phyloP scores from a whole-genome alignment of 2,797 vertebrate genomes.

The Siniperca obscura region DNA sequence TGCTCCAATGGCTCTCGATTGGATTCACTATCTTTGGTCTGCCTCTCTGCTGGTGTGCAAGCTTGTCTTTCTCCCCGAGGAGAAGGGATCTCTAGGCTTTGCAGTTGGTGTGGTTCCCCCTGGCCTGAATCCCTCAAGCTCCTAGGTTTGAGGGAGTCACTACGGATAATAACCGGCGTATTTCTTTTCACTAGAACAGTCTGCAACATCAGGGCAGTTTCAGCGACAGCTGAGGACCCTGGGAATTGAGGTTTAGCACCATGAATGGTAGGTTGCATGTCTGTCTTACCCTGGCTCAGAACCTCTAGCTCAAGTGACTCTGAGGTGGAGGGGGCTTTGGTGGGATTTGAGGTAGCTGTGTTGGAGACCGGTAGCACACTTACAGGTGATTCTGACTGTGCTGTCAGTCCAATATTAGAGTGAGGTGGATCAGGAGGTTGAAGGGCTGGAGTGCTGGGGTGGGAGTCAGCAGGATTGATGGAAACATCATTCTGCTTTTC shows the following conservation, averaged over 20 bases:
- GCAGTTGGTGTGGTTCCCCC: conserved; percentile 53
- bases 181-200: conserved; percentile 63
- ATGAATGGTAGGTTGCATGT: conserved; percentile 58
- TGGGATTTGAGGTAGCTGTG: conserved; percentile 81
- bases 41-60: conserved; percentile 55
- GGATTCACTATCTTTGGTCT: conserved; percentile 79
- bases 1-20: conserved; percentile 52
- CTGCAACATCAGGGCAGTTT: conserved; percentile 49
- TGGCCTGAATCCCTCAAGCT: conserved; percentile 47
- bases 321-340: conserved; percentile 70
- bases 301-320: conserved; percentile 56
- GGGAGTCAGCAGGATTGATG: conserved; percentile 39
- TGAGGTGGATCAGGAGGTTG: conserved; percentile 50
- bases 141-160: conserved; percentile 58
- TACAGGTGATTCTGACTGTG: conserved; percentile 49
- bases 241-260: conserved; percentile 70
- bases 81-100: conserved; percentile 34
- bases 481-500: conserved; percentile 43
- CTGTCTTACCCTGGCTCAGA: conserved; percentile 59
- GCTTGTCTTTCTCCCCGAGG: conserved; percentile 48
- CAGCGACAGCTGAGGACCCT: conserved; percentile 36
- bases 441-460: conserved; percentile 29
- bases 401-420: conserved; percentile 45
- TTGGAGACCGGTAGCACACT: conserved; percentile 64
- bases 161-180: conserved; percentile 67